Evolutionary conservation across 2,888 invertebrate genomes (phyloP), one percentile per base, ranked within the genome.

Genomic region (Drosophila maculinotata): DNA sequence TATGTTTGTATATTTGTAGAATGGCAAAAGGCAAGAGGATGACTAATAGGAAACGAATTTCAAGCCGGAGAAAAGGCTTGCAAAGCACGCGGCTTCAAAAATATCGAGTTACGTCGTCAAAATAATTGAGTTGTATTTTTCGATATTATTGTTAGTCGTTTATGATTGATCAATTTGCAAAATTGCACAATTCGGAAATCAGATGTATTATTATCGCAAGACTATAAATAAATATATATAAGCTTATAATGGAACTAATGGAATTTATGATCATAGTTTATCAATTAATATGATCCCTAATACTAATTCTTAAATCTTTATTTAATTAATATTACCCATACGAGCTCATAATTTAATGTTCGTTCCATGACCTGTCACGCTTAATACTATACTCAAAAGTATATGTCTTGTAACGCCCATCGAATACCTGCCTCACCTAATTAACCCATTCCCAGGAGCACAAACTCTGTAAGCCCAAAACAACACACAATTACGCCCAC

Each of bases 31-130:
- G 3, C 8, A 28, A 15, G 7, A 15, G 7, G 6, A 28, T 70
- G 70, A 70, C 73, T 36, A 67, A 70, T 26, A 25, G 12, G n/a
- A 26, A 15, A 53, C 17, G 14, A 20, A 72, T 44, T 23, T 17
- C n/a, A 35, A 39, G 38, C n/a, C 10, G 1, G 7, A 20, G 20
- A 4, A 38, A 41, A 59, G 12, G 12, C 17, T 20, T 30, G 17
- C n/a, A 39, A 36, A 25, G 5, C 25, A 15, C 10, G 4, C 8
- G 10, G 35, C 8, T 8, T n/a, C 15, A 35, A 42, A 64, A 10
- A 26, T 47, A 35, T 48, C 17, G 15, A 31, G 2, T 49, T 57
- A 6, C 15, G 42, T 42, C 12, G 25, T 35, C 33, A 41, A 35
- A 51, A 35, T 3, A 6, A 30, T 35, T 17, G 14, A 20, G 23